Percentiles rank a stretch among this genome's conserved stretches.
phyloP scores from a whole-genome alignment of 2,113 vertebrate genomes.

The Microcebus ravelobensis region DNA sequence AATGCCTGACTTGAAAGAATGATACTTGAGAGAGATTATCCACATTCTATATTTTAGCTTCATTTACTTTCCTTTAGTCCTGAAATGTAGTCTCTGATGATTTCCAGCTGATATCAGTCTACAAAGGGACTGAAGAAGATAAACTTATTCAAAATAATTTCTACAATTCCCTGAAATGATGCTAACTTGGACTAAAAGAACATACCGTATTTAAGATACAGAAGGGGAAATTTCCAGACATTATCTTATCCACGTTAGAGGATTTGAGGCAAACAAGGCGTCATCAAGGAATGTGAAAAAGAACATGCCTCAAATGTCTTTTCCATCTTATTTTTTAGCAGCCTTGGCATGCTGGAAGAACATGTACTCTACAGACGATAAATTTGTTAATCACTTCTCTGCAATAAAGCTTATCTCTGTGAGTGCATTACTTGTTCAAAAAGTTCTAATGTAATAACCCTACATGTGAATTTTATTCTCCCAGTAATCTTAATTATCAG shows the following conservation, averaged over 20 bases:
- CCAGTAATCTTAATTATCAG: constrained; percentile 55
- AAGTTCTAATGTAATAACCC: constrained; percentile 58
- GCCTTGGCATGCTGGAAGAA: constrained; percentile 3
- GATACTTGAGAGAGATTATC: neutral
- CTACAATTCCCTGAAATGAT: neutral
- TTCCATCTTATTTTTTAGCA: constrained; percentile 56
- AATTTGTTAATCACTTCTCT: constrained; percentile 74
- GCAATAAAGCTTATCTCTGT: constrained; percentile 72
- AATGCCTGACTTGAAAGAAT: neutral
- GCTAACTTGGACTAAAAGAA: neutral
- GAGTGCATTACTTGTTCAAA: constrained; percentile 61
- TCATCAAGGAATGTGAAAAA: constrained; percentile 32
- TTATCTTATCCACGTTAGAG: neutral
- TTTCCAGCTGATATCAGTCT: neutral
- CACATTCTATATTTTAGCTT: neutral
- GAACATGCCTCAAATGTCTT: constrained; percentile 49
- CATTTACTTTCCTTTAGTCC: neutral
- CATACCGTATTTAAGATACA: neutral
- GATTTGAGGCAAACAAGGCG: constrained; percentile 5
- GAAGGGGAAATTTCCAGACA: constrained; percentile 18
- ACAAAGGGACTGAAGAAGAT: neutral
- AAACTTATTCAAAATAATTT: constrained; percentile 5
- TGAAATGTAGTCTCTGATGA: neutral
- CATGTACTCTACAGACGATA: constrained; percentile 47
- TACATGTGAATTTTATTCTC: constrained; percentile 47